These are phyloP conservation scores for Dynastes maya DNA, from an alignment of 2,888 invertebrate species.

Conservation along the genomic window DNA sequence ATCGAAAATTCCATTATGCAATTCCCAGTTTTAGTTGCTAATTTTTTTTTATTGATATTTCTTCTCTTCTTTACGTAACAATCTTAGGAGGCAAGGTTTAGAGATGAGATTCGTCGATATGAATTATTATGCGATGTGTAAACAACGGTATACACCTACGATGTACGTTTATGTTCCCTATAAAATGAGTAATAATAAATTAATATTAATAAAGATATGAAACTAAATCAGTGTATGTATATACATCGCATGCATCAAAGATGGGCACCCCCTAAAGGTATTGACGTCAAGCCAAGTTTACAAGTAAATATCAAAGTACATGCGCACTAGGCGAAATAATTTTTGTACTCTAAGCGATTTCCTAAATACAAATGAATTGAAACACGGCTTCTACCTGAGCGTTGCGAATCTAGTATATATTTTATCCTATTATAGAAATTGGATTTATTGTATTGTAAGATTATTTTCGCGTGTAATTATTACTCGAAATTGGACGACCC, in stretches of 20 bases:
- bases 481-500: conserved; percentile 51
- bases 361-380: conserved; percentile 5
- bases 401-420: background rate
- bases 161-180: background rate
- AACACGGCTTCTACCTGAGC: background rate
- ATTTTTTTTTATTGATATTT: too few relatives aligned
- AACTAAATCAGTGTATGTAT: conserved; percentile 23
- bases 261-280: conserved; percentile 51
- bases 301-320: conserved; percentile 51
- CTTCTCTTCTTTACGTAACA: too few relatives aligned
- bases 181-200: conserved; percentile 29
- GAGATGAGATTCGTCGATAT: background rate
- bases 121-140: background rate
- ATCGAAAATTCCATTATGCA: too few relatives aligned
- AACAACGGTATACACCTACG: background rate
- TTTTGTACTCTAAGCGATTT: conserved; percentile 26
- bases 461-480: conserved; percentile 46
- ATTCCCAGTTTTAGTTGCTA: too few relatives aligned
- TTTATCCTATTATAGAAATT: background rate
- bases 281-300: conserved; percentile 53
- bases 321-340: conserved; percentile 38
- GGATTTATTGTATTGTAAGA: background rate
- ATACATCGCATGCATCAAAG: conserved; percentile 19
- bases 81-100: too few relatives aligned
- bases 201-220: conserved; percentile 16